Percentiles rank a stretch among this genome's conserved stretches.
These are phyloP conservation scores for Callopanchax toddi DNA, from an alignment of 2,113 vertebrate genomes.

Conservation along the genomic window DNA sequence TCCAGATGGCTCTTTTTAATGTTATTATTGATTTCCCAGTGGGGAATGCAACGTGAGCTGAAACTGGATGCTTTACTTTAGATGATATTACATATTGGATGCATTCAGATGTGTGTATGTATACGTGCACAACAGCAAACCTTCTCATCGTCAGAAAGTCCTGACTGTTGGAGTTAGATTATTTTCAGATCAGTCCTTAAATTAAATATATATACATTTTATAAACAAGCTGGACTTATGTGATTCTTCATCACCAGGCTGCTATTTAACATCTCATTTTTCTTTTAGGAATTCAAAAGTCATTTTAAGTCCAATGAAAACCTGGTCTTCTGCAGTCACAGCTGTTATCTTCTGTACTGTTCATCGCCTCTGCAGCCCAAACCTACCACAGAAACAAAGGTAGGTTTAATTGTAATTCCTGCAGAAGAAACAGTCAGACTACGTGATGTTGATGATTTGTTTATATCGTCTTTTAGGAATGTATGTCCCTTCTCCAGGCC, in stretches of 20 bases:
- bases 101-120: too few species aligned
- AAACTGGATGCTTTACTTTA: conserved; percentile 17
- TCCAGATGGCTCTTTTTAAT: neutral
- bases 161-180: too few species aligned
- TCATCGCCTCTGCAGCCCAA: conserved; percentile 66
- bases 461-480: conserved; percentile 73
- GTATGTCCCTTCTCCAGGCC: conserved; percentile 74
- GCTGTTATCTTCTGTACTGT: conserved; percentile 93
- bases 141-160: too few species aligned
- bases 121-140: too few species aligned
- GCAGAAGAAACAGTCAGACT: neutral
- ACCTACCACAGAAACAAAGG: conserved; percentile 70
- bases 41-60: conserved; percentile 3
- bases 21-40: conserved; percentile 10
- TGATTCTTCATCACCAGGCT: conserved; percentile 14
- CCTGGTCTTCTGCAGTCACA: conserved; percentile 96
- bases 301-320: conserved; percentile 82
- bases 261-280: conserved; percentile 62
- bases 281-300: conserved; percentile 72
- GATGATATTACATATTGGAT: neutral
- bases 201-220: too few species aligned
- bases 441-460: neutral
- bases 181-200: too few species aligned
- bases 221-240: too few species aligned
- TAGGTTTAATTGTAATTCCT: conserved; percentile 25